These are phyloP conservation scores for Tenualosa ilisha DNA, from an alignment of 2,797 vertebrate genomes.

Conservation along the genomic window DNA sequence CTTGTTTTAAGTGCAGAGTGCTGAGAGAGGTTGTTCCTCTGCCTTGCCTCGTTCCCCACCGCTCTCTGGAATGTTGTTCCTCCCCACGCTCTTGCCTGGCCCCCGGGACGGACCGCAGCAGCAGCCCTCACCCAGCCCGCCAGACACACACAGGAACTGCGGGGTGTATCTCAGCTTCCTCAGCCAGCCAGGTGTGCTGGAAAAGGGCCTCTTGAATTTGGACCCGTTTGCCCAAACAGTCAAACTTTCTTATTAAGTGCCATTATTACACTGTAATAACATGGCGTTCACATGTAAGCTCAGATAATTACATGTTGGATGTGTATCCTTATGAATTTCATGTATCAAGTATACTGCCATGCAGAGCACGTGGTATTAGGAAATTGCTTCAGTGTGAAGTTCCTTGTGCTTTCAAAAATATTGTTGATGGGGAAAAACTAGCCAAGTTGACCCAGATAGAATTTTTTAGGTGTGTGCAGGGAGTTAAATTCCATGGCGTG, in stretches of 20 bases:
- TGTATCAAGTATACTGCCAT: background rate
- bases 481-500: background rate
- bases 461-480: background rate
- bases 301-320: background rate
- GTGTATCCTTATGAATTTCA: no score
- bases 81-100: background rate
- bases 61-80: conserved; percentile 53
- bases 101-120: background rate
- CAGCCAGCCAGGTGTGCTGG: background rate
- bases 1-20: conserved; percentile 39
- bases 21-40: conserved; percentile 48
- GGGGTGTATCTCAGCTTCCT: background rate
- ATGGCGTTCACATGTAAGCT: background rate
- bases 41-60: conserved; percentile 36
- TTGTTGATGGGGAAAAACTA: background rate
- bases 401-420: background rate
- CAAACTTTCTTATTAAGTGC: background rate
- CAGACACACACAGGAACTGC: background rate
- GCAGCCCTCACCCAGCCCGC: background rate
- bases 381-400: background rate
- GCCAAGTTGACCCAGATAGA: background rate
- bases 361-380: background rate
- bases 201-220: background rate
- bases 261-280: background rate
- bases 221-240: background rate